Base-by-base conservation (phyloP, 2,888 invertebrate genomes). In the Sarcophaga rosellei region DNA sequence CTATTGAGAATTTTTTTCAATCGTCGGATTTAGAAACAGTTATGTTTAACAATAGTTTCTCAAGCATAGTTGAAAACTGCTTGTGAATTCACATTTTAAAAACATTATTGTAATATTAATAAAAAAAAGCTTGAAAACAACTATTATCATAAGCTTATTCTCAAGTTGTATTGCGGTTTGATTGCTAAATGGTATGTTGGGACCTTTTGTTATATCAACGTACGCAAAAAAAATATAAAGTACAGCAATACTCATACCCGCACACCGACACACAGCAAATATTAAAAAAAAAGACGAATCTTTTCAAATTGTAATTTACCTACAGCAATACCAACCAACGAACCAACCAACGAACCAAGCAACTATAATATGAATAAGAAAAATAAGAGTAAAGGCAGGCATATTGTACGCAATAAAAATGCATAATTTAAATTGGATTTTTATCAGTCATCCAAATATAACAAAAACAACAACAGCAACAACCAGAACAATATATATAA, bases 401-500 rank as follows among this genome's bases (percentile, higher is more conserved):
- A 68, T 25, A 25, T 65, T 65, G 57, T 76, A 61, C 25, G 45
- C 44, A 25, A 75, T 74, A 84, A 84, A 75, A 84, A 59, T 74
- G 68, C 63, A 79, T 72, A 84, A 84, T 77, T 73, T 85, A 73
- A 81, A 85, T 85, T 85, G 59, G 84, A 85, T 81, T 85, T 81
- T 81, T 81, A 85, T 85, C 80, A 81, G 45, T 47, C 65, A 68
- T 73, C 53, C 65, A 65, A 81, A 35, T 35, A 21, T 45, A 5
- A 45, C 21, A 11, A 44, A 45, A 63, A 61, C 20, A 25, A 47
- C 1, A 63, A 6, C 47, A 47, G 65, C 35, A 66, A 12, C 66
- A 44, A 47, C 10, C 53, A 5, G n/a, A 47, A 76, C n/a, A 25
- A 66, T 66, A 11, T 66, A 11, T 66, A 35, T 15, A 47, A 47